A percentile compares a stretch with the other conserved stretches of the same genome.
These are phyloP conservation scores for Panzeria rudis DNA, from an alignment of 2,888 invertebrate species.

Conservation along the genomic window DNA sequence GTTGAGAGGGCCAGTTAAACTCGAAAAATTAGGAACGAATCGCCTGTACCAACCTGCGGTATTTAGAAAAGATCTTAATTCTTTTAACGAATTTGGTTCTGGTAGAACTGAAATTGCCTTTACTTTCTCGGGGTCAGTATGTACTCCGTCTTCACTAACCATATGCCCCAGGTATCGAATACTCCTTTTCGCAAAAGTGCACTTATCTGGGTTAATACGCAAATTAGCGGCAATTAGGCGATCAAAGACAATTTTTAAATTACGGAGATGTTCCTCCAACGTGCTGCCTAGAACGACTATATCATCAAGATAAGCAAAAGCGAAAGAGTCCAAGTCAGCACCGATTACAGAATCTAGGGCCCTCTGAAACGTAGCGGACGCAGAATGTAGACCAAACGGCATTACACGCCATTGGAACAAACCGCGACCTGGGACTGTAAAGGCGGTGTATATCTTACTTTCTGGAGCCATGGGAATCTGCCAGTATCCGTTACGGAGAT, in stretches of 20 bases:
- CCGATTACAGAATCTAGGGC: too few relatives aligned
- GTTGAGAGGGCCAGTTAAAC: constrained; percentile 4
- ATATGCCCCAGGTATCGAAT: constrained; percentile 58
- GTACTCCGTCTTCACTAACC: constrained; percentile 46
- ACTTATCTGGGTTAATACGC: constrained; percentile 25
- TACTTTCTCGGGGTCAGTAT: constrained; percentile 46
- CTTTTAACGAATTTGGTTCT: constrained; percentile 13
- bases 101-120: not conserved
- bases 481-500: constrained; percentile 15
- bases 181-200: constrained; percentile 43
- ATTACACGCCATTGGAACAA: constrained; percentile 9
- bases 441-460: constrained; percentile 20
- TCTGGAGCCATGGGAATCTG: not conserved
- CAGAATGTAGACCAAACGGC: constrained; percentile 11
- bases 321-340: too few relatives aligned
- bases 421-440: constrained; percentile 12
- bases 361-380: too few relatives aligned
- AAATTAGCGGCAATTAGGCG: constrained; percentile 22
- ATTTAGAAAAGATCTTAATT: constrained; percentile 3
- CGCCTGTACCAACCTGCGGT: constrained; percentile 28
- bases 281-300: too few relatives aligned
- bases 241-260: constrained; percentile 37
- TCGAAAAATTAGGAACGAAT: constrained; percentile 13
- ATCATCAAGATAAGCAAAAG: too few relatives aligned
- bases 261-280: too few relatives aligned